Evolutionary conservation across 2,797 vertebrate species (phyloP), one percentile per base, ranked within the genome.

Genomic region (Pristis pectinata): DNA sequence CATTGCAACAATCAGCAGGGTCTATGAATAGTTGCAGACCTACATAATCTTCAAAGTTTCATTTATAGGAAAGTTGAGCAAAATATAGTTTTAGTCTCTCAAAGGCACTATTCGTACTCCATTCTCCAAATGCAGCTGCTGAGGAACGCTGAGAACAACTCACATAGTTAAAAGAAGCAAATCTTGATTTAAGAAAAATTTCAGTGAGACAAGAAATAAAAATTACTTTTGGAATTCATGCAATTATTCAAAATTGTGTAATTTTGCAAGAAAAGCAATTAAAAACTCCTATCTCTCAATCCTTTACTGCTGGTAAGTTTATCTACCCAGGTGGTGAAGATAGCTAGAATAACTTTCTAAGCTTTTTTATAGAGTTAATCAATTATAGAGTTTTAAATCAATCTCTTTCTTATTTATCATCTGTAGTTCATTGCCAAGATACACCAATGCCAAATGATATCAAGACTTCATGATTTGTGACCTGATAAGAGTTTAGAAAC

Each of bases 231-330:
- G n/a, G n/a, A n/a, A n/a, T n/a, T 49, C 22, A 17, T 49, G 80
- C 80, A 82, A 82, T 82, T 82, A 44, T 82, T 82, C 80, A 19
- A 82, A 82, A 82, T 82, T 82, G 80, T 44, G 7, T 44, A 44
- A 44, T 24, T 82, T 82, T 82, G 44, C 2, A 24, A 44, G 41
- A 19, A 49, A 49, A 82, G 44, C 22, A 49, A 44, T 82, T 8
- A 82, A 82, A 22, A 17, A 82, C n/a, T 82, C 6, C 44, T 82
- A 82, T 82, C 41, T 22, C 19, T 82, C 80, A 1, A 24, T 2
- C 41, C 22, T 49, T 24, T 49, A 49, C 17, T 82, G 80, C 82
- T 82, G 80, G 37, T 49, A 82, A 44, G 44, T 80, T 82, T 82
- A 82, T 49, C 41, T 49, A 8, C 19, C 24, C 80, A 82, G 80